Base-by-base conservation (phyloP, 2,888 invertebrate genomes). In the Cephalotes varians region DNA sequence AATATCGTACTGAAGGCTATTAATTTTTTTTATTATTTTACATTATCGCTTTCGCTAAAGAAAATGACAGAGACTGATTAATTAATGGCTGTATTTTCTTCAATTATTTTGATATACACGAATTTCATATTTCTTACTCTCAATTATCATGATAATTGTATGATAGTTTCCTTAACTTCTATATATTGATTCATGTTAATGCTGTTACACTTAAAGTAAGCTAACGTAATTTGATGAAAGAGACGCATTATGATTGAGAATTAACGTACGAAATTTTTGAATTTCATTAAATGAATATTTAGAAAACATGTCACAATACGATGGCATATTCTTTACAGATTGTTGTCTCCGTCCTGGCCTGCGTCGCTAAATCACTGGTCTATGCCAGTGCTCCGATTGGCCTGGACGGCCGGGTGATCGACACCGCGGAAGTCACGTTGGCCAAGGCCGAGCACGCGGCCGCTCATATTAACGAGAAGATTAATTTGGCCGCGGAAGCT, bases 371-470 rank as follows among this genome's bases (percentile, higher is more conserved):
- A 1, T 90, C 81, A 5, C 1, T 91, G 15, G 76, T 89, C 9
- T 84, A 90, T 77, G 85, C 85, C 1, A 91, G 80, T 21, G 91
- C 91, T 1, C 92, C 92, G 56, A 89, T 92, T 28, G 92, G 92
- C 60, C 54, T 89, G 44, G 86, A 92, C 85, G 91, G 91, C 54
- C 89, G 90, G 80, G 88, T 92, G 37, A 88, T 92, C 80, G 91
- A 90, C 85, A 90, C 93, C 21, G 88, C 93, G 84, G 90, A 92
- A 89, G 91, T 90, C 2, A 84, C 88, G 37, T 74, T 85, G 77
- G 90, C 91, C 60, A 91, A 91, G 81, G 90, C 90, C 40, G 91
- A 91, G 47, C 92, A 92, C 73, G 90, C 91, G 28, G 92, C 91
- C 25, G 91, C 90, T 37, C 84, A 87, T 47, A 51, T 87, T 58